Percentiles rank a stretch among this genome's conserved stretches.
Conservation (phyloP, 2,113 vertebrate species). For the Hippocampus mohnikei region DNA sequence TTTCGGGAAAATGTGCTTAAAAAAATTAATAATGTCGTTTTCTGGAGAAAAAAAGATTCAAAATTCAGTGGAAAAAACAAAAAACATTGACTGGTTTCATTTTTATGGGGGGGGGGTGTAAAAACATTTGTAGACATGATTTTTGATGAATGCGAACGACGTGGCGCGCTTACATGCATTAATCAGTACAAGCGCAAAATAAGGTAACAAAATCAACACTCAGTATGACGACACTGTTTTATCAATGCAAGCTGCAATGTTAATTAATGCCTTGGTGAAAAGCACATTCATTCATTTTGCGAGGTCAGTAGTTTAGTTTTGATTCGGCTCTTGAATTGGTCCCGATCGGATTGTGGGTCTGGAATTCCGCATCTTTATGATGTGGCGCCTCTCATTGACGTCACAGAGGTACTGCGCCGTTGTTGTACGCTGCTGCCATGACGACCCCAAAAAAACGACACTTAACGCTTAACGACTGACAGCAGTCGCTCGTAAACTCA, state of each 20-base stretch:
- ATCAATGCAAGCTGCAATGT: not conserved
- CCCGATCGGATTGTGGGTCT: not conserved
- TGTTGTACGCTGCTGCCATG: slow-evolving; percentile 19
- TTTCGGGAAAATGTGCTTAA: too few species aligned
- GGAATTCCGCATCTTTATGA: not conserved
- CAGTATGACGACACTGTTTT: not conserved
- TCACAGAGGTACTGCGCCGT: not conserved
- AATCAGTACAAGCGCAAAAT: not conserved
- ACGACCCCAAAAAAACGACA: slow-evolving; percentile 34
- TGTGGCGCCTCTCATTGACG: slow-evolving; percentile 36
- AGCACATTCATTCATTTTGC: not conserved
- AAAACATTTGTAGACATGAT: not conserved
- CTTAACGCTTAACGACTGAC: not conserved
- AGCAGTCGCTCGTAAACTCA: not conserved
- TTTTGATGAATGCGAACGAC: not conserved
- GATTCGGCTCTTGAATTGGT: not conserved
- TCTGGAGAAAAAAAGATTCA: too few species aligned
- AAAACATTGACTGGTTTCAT: too few species aligned
- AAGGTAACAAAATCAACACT: not conserved
- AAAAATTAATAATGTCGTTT: too few species aligned
- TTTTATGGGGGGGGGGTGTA: too few species aligned
- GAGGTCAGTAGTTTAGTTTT: not conserved
- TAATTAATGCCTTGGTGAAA: not conserved
- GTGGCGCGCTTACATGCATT: not conserved
- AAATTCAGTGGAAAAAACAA: too few species aligned